phyloP scores from a whole-genome alignment of 2,113 vertebrate species.

The Cranoglanis bouderius region DNA sequence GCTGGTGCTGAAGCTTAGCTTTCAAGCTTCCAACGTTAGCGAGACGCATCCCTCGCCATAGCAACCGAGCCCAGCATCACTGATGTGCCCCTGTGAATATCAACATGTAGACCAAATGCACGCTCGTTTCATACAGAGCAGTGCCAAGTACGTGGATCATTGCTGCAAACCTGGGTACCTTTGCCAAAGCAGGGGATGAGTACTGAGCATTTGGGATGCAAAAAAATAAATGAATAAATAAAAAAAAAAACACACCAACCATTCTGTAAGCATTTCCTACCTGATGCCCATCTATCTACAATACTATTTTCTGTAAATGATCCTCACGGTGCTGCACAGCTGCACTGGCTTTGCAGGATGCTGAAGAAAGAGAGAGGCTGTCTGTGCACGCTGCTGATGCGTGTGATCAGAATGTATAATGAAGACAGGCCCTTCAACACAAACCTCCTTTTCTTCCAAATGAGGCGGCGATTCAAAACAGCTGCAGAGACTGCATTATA shows the following conservation, averaged over 20 bases:
- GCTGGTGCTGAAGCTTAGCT: conserved; percentile 58
- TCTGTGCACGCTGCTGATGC: conserved; percentile 44
- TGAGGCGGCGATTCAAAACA: conserved; percentile 62
- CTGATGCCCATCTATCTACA: too few relatives aligned
- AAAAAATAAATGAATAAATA: not conserved
- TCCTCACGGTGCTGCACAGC: conserved; percentile 7
- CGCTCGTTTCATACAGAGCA: not conserved
- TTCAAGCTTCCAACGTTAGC: conserved; percentile 26
- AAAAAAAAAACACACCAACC: not conserved
- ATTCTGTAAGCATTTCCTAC: not conserved
- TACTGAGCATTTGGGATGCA: not conserved
- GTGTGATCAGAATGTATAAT: conserved; percentile 70
- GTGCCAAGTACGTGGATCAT: not conserved
- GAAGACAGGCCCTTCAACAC: conserved; percentile 59
- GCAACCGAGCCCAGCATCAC: conserved; percentile 70
- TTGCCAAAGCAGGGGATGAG: not conserved
- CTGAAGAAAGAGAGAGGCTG: conserved; percentile 50
- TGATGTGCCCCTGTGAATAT: conserved; percentile 59
- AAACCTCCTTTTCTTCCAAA: conserved; percentile 65
- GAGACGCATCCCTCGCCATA: conserved; percentile 61
- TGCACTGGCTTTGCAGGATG: conserved; percentile 33
- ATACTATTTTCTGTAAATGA: not conserved
- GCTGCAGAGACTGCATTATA: conserved; percentile 53
- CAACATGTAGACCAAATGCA: conserved; percentile 48
- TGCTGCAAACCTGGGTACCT: not conserved